A percentile compares a stretch with the other conserved stretches of the same genome.
Conservation (phyloP, 2,888 invertebrate species). For the Limnephilus auricula region DNA sequence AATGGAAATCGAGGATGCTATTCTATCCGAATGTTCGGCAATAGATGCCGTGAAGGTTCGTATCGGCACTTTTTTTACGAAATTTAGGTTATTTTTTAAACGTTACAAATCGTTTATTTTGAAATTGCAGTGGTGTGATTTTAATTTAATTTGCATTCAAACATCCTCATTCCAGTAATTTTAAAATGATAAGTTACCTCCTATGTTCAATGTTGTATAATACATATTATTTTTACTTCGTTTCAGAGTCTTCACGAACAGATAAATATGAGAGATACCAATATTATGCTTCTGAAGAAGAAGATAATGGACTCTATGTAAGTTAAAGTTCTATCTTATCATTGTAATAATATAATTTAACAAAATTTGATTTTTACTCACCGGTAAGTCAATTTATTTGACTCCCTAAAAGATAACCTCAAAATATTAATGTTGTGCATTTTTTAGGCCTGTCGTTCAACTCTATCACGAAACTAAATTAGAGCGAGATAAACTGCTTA, state of each 20-base stretch:
- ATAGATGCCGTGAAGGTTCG: conserved; percentile 42
- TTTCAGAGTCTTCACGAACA: conserved; percentile 64
- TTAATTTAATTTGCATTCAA: background rate
- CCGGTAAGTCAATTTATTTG: background rate
- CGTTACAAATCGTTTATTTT: conserved; percentile 40
- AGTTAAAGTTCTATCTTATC: conserved; percentile 67
- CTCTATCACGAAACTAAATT: background rate
- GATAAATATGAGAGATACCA: conserved; percentile 67
- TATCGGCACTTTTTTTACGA: conserved; percentile 26
- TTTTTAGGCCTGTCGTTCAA: background rate
- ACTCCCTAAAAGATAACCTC: background rate
- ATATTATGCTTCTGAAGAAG: conserved; percentile 69
- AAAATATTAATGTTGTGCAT: background rate
- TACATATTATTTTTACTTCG: conserved; percentile 16
- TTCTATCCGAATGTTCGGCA: conserved; percentile 39
- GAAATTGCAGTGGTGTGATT: conserved; percentile 30
- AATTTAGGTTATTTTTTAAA: conserved; percentile 53
- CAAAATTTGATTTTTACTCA: background rate
- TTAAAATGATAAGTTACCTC: background rate
- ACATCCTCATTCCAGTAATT: background rate
- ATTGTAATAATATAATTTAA: background rate
- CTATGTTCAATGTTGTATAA: background rate
- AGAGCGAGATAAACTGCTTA: background rate
- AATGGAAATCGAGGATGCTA: conserved; percentile 48
- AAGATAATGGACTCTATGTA: conserved; percentile 71